A percentile compares a stretch with the other conserved stretches of the same genome.
Evolutionary conservation across 2,888 invertebrate genomes (phyloP).

Genomic region (Dexiosoma caninum): DNA sequence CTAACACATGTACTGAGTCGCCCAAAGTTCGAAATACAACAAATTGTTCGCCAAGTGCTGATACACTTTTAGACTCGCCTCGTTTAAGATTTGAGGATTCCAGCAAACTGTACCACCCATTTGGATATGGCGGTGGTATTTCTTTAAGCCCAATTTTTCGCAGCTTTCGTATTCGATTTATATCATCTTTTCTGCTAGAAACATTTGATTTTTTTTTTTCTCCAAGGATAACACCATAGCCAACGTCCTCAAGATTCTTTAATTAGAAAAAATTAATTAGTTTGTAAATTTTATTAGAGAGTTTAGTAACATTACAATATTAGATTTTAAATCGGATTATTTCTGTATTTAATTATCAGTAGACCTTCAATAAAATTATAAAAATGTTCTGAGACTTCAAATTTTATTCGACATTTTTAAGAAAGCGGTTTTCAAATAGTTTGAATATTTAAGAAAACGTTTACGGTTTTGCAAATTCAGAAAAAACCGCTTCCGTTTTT

Average conservation of each 20-base stretch:
- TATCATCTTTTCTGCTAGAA: conserved; percentile 67
- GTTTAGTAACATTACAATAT: no score
- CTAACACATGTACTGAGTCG: conserved; percentile 83
- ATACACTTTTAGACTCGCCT: conserved; percentile 81
- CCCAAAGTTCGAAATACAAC: conserved; percentile 84
- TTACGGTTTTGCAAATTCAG: no score
- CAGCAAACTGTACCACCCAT: conserved; percentile 91
- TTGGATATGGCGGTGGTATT: conserved; percentile 91
- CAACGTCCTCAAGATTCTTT: conserved; percentile 69
- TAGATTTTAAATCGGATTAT: no score
- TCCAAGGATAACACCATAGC: conserved; percentile 60
- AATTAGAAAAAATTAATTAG: conserved; percentile 50
- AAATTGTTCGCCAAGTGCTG: conserved; percentile 85
- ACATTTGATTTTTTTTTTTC: conserved; percentile 45
- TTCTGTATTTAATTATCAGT: no score
- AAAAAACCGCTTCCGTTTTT: no score
- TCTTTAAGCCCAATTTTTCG: conserved; percentile 80
- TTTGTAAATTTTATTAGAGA: neutral
- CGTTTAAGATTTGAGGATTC: conserved; percentile 82
- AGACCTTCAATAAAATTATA: no score
- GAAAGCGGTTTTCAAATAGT: no score
- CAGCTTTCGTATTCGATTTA: conserved; percentile 79
- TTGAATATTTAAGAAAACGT: no score
- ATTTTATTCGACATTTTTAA: no score
- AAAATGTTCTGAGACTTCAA: no score